Evolutionary conservation across 1,140 invertebrate genomes (phyloP).

Genomic region (Plodia interpunctella): DNA sequence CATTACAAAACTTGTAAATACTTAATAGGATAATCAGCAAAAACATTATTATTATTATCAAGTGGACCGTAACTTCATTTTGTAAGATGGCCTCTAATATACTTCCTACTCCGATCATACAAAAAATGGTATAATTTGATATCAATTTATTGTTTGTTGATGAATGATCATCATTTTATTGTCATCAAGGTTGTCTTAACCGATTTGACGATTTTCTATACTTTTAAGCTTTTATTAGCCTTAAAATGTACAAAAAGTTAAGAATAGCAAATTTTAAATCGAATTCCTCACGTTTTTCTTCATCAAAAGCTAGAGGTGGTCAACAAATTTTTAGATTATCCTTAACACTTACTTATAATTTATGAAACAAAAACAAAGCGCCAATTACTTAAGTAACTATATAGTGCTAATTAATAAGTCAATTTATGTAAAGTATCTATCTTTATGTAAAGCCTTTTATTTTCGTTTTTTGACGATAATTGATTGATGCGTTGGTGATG

Average conservation of each 20-base stretch:
- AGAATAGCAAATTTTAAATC: too few species aligned
- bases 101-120: background rate
- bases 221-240: too few species aligned
- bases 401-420: too few species aligned
- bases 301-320: too few species aligned
- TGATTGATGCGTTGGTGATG: background rate
- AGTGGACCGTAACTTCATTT: background rate
- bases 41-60: background rate
- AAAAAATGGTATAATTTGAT: background rate
- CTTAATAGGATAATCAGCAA: background rate
- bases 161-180: background rate
- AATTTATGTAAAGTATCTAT: too few species aligned
- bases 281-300: too few species aligned
- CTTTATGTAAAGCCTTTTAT: too few species aligned
- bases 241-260: too few species aligned
- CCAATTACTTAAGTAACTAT: too few species aligned
- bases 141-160: conserved; percentile 3
- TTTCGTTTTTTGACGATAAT: background rate
- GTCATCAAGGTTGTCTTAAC: background rate
- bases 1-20: background rate
- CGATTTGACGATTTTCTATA: background rate
- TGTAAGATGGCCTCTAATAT: background rate
- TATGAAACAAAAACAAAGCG: too few species aligned
- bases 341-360: too few species aligned
- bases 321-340: too few species aligned